Conservation (phyloP, 1,140 invertebrate species). For the Asobara japonica region DNA sequence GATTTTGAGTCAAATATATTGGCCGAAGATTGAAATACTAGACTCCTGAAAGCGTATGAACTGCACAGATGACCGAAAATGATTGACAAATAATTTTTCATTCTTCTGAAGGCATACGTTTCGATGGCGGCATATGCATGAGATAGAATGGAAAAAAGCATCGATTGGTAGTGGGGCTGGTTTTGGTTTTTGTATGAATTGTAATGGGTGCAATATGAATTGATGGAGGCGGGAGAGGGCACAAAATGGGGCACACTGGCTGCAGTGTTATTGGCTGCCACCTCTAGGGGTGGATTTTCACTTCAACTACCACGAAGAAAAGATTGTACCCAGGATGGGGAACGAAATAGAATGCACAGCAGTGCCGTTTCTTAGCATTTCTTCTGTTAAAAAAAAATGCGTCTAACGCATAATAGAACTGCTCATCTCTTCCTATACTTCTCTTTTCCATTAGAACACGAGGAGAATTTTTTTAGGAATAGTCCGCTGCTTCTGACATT, state of each 20-base stretch:
- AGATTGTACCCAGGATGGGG: constrained; percentile 13
- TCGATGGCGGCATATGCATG: not conserved
- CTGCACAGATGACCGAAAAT: too few species aligned
- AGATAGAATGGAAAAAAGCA: not conserved
- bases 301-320: constrained; percentile 57
- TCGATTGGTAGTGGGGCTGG: not conserved
- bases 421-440: not conserved
- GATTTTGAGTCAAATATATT: too few species aligned
- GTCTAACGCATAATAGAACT: not conserved
- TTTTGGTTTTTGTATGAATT: not conserved
- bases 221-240: constrained; percentile 29
- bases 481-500: not conserved
- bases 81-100: not conserved
- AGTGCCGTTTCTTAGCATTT: not conserved
- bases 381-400: not conserved
- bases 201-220: constrained; percentile 32
- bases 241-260: constrained; percentile 32
- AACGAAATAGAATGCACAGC: not conserved
- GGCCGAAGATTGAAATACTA: too few species aligned
- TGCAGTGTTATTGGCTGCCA: constrained; percentile 52
- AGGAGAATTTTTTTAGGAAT: not conserved
- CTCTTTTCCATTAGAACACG: not conserved
- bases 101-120: not conserved
- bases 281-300: constrained; percentile 62
- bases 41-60: too few species aligned